phyloP scores from a whole-genome alignment of 2,888 invertebrate genomes.

The Euspilapteryx auroguttella region DNA sequence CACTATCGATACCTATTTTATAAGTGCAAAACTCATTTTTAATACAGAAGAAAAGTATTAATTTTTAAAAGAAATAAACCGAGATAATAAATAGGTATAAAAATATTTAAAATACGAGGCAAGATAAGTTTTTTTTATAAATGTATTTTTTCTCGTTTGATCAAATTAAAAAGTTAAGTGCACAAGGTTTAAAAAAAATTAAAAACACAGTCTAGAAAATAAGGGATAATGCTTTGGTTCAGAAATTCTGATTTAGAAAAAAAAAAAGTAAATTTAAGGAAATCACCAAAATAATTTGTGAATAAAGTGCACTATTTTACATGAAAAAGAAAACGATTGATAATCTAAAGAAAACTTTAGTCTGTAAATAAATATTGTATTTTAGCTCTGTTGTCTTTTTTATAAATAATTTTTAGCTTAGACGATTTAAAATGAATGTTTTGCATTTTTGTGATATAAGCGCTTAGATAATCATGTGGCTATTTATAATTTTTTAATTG shows the following conservation, averaged over 20 bases:
- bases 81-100: slow-evolving; percentile 49
- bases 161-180: slow-evolving; percentile 2
- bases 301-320: slow-evolving; percentile 41
- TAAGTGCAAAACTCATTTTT: slow-evolving; percentile 32
- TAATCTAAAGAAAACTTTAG: slow-evolving; percentile 27
- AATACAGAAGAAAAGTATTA: slow-evolving; percentile 28
- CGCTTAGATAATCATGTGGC: too few species aligned
- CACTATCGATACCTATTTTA: slow-evolving; percentile 20
- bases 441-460: slow-evolving; percentile 12
- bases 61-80: slow-evolving; percentile 32
- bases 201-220: slow-evolving; percentile 24
- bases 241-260: slow-evolving; percentile 15
- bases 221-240: slow-evolving; percentile 22
- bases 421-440: slow-evolving; percentile 8
- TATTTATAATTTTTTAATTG: too few species aligned
- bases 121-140: slow-evolving; percentile 6
- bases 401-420: slow-evolving; percentile 13
- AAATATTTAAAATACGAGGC: slow-evolving; percentile 11
- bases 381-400: too few species aligned
- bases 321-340: slow-evolving; percentile 22
- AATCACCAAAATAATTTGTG: slow-evolving; percentile 19
- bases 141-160: slow-evolving; percentile 9
- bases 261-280: slow-evolving; percentile 21
- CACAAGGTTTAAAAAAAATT: slow-evolving; percentile 13
- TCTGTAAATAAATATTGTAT: slow-evolving; percentile 24